These are phyloP conservation scores for Nycticryphes semicollaris DNA, from an alignment of 2,113 vertebrate species.

Conservation along the genomic window DNA sequence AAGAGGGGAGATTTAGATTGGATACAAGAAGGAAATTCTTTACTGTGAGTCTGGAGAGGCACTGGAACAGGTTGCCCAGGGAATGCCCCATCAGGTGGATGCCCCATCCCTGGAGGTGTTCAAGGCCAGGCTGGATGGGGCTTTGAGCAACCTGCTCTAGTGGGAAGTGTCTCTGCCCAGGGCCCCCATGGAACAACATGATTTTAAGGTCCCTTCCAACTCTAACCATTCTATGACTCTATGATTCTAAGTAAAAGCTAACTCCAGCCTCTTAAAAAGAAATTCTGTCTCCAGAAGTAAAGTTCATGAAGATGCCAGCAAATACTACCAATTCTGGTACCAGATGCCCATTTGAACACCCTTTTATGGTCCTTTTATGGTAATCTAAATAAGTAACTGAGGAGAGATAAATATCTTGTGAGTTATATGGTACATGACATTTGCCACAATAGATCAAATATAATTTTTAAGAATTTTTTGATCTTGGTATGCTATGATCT, in stretches of 20 bases:
- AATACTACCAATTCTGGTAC: not conserved
- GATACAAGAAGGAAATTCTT: too few species aligned
- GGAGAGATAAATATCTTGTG: not conserved
- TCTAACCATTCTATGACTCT: too few species aligned
- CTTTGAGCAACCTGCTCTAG: too few species aligned
- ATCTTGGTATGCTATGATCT: not conserved
- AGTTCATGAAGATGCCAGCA: not conserved
- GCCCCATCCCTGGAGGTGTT: too few species aligned
- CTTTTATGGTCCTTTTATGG: not conserved
- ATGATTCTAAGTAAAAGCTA: not conserved
- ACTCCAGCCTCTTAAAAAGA: not conserved
- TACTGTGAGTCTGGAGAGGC: too few species aligned
- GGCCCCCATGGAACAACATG: too few species aligned
- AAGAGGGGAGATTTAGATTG: too few species aligned
- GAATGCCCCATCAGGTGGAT: too few species aligned
- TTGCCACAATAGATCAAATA: not conserved
- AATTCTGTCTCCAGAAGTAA: not conserved
- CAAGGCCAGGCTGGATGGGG: too few species aligned
- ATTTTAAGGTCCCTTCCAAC: too few species aligned
- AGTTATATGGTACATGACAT: accelerated
- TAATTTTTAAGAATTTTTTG: not conserved
- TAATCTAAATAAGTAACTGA: not conserved
- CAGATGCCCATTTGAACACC: not conserved
- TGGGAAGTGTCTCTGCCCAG: too few species aligned
- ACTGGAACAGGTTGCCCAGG: too few species aligned